Percentiles rank a stretch among this genome's conserved stretches.
These are phyloP conservation scores for Eulemur rufifrons DNA, from an alignment of 2,113 vertebrate species.

Conservation along the genomic window DNA sequence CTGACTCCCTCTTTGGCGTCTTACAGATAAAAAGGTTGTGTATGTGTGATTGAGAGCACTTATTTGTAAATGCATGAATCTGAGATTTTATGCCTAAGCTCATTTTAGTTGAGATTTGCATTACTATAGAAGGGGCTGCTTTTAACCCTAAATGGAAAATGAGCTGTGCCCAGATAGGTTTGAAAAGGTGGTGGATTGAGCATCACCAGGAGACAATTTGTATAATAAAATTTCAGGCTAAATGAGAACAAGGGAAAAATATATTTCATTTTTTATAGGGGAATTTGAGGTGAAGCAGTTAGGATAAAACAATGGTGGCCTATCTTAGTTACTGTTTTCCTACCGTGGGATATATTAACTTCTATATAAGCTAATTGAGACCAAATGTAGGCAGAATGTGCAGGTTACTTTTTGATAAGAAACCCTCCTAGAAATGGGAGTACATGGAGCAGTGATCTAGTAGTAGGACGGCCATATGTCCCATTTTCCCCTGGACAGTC, in stretches of 20 bases:
- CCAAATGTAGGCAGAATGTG: not conserved
- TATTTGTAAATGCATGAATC: not conserved
- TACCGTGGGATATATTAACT: not conserved
- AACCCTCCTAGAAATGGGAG: not conserved
- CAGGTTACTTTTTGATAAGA: not conserved
- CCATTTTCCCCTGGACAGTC: not conserved
- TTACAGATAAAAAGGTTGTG: not conserved
- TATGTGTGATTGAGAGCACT: not conserved
- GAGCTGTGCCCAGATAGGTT: not conserved
- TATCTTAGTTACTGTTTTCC: not conserved
- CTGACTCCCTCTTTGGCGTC: not conserved
- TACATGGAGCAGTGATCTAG: not conserved
- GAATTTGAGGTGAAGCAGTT: not conserved
- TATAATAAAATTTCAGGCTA: not conserved
- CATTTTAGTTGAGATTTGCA: conserved; percentile 35
- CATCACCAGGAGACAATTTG: not conserved
- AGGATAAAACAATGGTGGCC: not conserved
- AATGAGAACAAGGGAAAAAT: not conserved
- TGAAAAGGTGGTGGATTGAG: not conserved
- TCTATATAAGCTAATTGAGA: not conserved
- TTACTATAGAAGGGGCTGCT: not conserved
- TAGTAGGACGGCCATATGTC: not conserved
- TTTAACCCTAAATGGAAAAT: not conserved
- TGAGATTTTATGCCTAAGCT: not conserved
- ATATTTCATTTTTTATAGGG: not conserved